Conservation (phyloP, 2,113 vertebrate species). For the Butorides virescens region DNA sequence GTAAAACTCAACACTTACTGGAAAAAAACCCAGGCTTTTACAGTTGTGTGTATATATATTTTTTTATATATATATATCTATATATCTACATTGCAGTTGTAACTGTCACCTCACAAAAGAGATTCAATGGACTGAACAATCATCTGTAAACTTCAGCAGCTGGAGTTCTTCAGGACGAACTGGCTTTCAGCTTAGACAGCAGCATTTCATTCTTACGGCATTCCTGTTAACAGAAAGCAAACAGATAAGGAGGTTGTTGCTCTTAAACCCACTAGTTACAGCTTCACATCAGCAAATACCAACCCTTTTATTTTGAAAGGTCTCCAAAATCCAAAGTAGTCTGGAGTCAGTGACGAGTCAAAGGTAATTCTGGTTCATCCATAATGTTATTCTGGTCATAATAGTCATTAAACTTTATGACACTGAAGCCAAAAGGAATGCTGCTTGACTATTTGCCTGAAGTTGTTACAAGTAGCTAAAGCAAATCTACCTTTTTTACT, state of each 20-base stretch:
- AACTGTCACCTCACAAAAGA: slow-evolving; percentile 46
- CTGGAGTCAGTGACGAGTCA: neutral
- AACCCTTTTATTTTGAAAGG: neutral
- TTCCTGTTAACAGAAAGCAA: slow-evolving; percentile 76
- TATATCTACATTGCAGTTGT: slow-evolving; percentile 19
- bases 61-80: neutral
- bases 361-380: neutral
- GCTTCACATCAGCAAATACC: neutral
- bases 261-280: neutral
- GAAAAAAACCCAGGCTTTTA: neutral
- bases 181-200: slow-evolving; percentile 86
- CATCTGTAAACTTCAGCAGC: neutral
- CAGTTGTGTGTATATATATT: neutral
- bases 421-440: neutral
- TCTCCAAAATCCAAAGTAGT: neutral
- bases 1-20: slow-evolving; percentile 25
- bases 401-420: neutral
- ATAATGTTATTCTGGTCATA: neutral
- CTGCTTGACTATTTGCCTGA: neutral
- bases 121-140: slow-evolving; percentile 17
- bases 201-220: slow-evolving; percentile 94
- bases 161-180: slow-evolving; percentile 71
- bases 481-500: neutral
- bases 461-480: neutral
- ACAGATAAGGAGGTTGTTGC: neutral